Evolutionary conservation across 2,888 invertebrate species (phyloP), one percentile per base, ranked within the genome.

Genomic region (Opisthograptis luteolata): DNA sequence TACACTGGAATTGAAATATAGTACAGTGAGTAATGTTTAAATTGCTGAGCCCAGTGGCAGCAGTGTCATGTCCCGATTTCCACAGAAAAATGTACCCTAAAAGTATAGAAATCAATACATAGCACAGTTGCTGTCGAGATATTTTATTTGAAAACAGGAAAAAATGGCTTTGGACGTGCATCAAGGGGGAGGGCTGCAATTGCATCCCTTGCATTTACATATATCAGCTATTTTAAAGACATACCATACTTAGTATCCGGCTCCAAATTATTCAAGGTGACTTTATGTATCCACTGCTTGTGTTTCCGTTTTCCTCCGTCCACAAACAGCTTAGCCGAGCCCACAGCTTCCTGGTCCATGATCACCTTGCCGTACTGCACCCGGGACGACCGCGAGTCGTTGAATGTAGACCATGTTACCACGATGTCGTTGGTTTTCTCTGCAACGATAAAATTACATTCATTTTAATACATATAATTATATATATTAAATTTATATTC

Each of bases 401-500:
- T 93, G 71, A 92, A 92, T 6, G 97, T 97, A 1, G 94, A 94
- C 97, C 97, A 97, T 58, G 96, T 97, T 19, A 96, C 94, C 17
- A 95, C 93, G 59, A 96, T 94, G 67, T 95, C 94, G 58, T 91
- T 92, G 37, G 92, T 82, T 69, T 91, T 92, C 55, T 94, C 94
- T 95, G 79, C 7, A 64, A 64, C 13, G 20, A 1, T n/a, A 37
- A 49, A 25, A 10, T 2, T 10, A 1, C 2, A 25, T n/a, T n/a
- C n/a, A n/a, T n/a, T n/a, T n/a, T n/a, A n/a, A n/a, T n/a, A n/a
- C n/a, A n/a, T n/a, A n/a, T n/a, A n/a, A n/a, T n/a, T n/a, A n/a
- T n/a, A n/a, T n/a, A n/a, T n/a, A n/a, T n/a, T n/a, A n/a, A n/a
- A n/a, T n/a, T n/a, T n/a, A n/a, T n/a, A n/a, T n/a, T n/a, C n/a